Base-by-base conservation (phyloP, 2,797 vertebrate genomes). In the Geotrypetes seraphini region DNA sequence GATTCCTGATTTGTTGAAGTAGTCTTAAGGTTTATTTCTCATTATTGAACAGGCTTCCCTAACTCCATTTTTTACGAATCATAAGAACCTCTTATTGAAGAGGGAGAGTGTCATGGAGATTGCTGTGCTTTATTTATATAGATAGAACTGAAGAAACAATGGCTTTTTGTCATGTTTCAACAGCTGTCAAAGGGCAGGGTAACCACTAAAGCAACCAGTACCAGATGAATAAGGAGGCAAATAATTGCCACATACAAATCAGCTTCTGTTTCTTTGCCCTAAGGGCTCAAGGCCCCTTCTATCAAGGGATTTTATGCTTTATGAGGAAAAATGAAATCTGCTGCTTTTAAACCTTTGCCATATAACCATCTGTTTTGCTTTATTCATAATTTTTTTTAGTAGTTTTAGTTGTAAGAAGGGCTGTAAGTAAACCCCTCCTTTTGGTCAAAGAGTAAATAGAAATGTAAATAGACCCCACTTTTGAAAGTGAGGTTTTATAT, bases 131-230 rank as follows among this genome's bases (percentile, higher is more conserved):
- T 65, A 57, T 32, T 10, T 51, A 40, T 63, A 63, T 73, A 60
- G 69, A 53, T 37, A 62, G 48, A 66, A 58, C 50, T 52, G 53
- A 39, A 69, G 63, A 61, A 56, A 80, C 55, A 81, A 63, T 73
- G 52, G 46, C 43, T 69, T 78, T 64, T 65, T 75, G 69, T 82
- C 75, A 36, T 25, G 53, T 60, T 69, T 68, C 65, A 66, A 63
- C 69, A 71, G 57, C 71, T 66, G 60, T 69, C 58, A 71, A 57
- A 66, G 68, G 56, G 51, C 64, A 69, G 69, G 60, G 69, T 53
- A 65, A 43, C 58, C 66, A 62, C 60, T 71, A 57, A 74, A 58
- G 57, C 59, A 66, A 57, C 50, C 44, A 72, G 33, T 66, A 48
- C 52, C 57, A 66, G 57, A 56, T 47, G 60, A 58, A 71, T 63